These are phyloP conservation scores for Polymixis flavicincta DNA, from an alignment of 2,888 invertebrate genomes.

Conservation along the genomic window DNA sequence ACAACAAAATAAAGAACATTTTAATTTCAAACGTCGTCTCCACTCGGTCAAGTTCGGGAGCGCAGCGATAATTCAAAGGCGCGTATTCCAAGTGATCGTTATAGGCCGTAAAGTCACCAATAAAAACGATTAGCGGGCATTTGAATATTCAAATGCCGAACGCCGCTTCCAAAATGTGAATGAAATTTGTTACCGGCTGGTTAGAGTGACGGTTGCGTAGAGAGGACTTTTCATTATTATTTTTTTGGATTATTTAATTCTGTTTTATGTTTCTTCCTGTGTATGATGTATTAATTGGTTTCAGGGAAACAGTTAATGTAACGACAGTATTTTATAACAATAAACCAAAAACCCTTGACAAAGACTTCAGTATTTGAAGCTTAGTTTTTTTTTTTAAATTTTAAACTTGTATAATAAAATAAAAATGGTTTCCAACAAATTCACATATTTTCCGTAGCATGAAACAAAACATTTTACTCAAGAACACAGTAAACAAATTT, in stretches of 20 bases:
- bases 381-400: not conserved
- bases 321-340: too few relatives aligned
- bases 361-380: too few relatives aligned
- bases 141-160: slow-evolving; percentile 87
- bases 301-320: not conserved
- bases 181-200: slow-evolving; percentile 70
- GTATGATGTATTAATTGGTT: not conserved
- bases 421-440: not conserved
- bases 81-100: slow-evolving; percentile 83
- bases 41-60: slow-evolving; percentile 67
- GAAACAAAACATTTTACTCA: not conserved
- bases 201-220: slow-evolving; percentile 53
- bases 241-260: not conserved
- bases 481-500: not conserved
- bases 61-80: slow-evolving; percentile 76
- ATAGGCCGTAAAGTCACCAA: slow-evolving; percentile 87
- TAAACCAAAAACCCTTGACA: too few relatives aligned
- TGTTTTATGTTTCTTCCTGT: not conserved
- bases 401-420: not conserved
- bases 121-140: slow-evolving; percentile 87
- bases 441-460: not conserved
- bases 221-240: slow-evolving; percentile 32
- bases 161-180: slow-evolving; percentile 79
- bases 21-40: slow-evolving; percentile 62
- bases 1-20: slow-evolving; percentile 52